A percentile compares a stretch with the other conserved stretches of the same genome.
These are phyloP conservation scores for Channallabes apus DNA, from an alignment of 2,797 vertebrate genomes.

Conservation along the genomic window DNA sequence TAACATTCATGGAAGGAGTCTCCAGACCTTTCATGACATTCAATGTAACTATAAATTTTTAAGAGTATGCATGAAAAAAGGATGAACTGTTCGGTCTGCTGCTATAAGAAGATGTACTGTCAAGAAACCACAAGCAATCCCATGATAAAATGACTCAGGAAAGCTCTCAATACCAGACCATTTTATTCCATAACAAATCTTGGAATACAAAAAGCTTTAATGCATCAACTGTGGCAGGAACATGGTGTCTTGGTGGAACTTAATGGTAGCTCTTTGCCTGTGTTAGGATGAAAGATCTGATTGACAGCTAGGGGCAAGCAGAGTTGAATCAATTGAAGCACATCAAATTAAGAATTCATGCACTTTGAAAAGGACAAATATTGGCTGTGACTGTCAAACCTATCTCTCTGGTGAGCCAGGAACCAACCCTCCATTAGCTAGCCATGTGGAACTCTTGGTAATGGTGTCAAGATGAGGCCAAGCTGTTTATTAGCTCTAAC, in stretches of 20 bases:
- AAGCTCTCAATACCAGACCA: not conserved
- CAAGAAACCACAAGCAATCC: not conserved
- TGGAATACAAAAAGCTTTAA: not conserved
- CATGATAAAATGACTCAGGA: not conserved
- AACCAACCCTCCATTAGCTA: slow-evolving; percentile 43
- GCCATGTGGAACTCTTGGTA: slow-evolving; percentile 45
- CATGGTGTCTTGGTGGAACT: slow-evolving; percentile 66
- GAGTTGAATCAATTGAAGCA: slow-evolving; percentile 93
- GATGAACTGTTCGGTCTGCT: not conserved
- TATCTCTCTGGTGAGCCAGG: slow-evolving; percentile 45
- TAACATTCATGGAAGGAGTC: not conserved
- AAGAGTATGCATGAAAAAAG: not conserved
- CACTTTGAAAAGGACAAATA: slow-evolving; percentile 90
- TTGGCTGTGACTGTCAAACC: slow-evolving; percentile 71
- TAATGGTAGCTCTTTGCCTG: slow-evolving; percentile 2
- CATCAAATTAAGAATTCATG: slow-evolving; percentile 95
- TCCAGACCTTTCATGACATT: not conserved
- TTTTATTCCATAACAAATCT: not conserved
- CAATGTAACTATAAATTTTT: not conserved
- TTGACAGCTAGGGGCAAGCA: slow-evolving; percentile 79
- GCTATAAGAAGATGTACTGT: not conserved
- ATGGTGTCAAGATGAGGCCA: slow-evolving; percentile 39
- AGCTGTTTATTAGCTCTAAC: slow-evolving; percentile 14
- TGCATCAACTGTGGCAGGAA: slow-evolving; percentile 55
- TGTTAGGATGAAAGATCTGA: slow-evolving; percentile 62